Conservation (phyloP, 2,888 invertebrate species). For the Bombylius discolor region DNA sequence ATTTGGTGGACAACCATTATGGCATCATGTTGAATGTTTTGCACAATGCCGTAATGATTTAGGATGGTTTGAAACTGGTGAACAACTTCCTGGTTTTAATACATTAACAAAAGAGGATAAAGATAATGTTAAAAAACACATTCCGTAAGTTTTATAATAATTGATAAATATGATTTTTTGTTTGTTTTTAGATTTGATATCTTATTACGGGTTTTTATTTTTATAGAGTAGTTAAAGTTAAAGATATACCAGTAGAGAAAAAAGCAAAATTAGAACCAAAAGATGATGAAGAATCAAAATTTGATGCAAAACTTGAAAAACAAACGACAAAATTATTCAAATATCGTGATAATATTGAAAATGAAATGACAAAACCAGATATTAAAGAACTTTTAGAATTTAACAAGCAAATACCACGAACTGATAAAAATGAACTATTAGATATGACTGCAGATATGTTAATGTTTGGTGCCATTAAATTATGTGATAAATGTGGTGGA, state of each 20-base stretch:
- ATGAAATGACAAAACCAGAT: conserved; percentile 46
- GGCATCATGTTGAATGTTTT: conserved; percentile 91
- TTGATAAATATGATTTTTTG: background rate
- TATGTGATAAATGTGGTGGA: conserved; percentile 68
- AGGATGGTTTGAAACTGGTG: conserved; percentile 58
- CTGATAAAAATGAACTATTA: conserved; percentile 45
- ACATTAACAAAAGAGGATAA: conserved; percentile 59
- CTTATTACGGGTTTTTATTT: conserved; percentile 5
- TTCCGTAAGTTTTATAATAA: conserved; percentile 44
- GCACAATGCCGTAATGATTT: conserved; percentile 56
- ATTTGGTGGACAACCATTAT: conserved; percentile 72
- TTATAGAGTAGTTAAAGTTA: conserved; percentile 31
- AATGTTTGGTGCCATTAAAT: conserved; percentile 70
- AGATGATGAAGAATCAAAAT: conserved; percentile 43
- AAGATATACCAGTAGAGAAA: conserved; percentile 49
- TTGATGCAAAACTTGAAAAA: conserved; percentile 38
- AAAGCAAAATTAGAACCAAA: conserved; percentile 55
- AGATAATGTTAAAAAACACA: conserved; percentile 43
- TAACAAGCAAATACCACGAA: conserved; percentile 63
- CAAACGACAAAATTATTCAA: conserved; percentile 39
- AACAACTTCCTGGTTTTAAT: conserved; percentile 63
- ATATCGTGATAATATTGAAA: conserved; percentile 49
- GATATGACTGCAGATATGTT: conserved; percentile 73
- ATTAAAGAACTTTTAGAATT: conserved; percentile 49
- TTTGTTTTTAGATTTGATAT: background rate